Evolutionary conservation across 2,888 invertebrate genomes (phyloP).

Genomic region (Archaeoteleia sp.): DNA sequence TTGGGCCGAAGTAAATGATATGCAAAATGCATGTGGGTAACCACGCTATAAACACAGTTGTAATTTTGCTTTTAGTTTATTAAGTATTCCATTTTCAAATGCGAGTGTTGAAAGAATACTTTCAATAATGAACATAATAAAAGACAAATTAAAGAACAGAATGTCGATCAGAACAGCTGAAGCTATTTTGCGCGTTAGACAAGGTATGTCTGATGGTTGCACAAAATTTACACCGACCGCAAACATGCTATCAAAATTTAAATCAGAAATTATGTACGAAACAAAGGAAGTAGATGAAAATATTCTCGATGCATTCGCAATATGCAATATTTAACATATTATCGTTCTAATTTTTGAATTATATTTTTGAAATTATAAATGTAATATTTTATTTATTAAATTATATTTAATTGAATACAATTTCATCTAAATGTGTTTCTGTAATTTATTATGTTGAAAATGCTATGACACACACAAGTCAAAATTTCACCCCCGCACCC

Average conservation of each 20-base stretch:
- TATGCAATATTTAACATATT: too few species aligned
- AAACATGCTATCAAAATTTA: slow-evolving; percentile 22
- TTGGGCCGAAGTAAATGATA: slow-evolving; percentile 32
- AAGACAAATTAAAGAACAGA: slow-evolving; percentile 49
- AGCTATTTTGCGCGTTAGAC: slow-evolving; percentile 29
- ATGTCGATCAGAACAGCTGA: slow-evolving; percentile 38
- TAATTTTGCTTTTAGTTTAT: slow-evolving; percentile 26
- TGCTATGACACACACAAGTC: too few species aligned
- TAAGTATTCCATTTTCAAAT: slow-evolving; percentile 45
- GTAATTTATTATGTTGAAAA: too few species aligned
- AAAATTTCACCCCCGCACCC: too few species aligned
- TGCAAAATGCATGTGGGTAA: slow-evolving; percentile 37
- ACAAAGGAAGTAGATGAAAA: slow-evolving; percentile 14
- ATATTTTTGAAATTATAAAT: too few species aligned
- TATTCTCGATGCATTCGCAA: neutral
- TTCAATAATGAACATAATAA: slow-evolving; percentile 44
- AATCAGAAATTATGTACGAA: slow-evolving; percentile 24
- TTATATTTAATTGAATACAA: too few species aligned
- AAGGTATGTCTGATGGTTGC: slow-evolving; percentile 6
- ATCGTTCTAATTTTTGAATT: too few species aligned
- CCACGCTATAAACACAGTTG: slow-evolving; percentile 29
- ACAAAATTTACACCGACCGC: slow-evolving; percentile 21
- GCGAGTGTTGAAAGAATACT: slow-evolving; percentile 47
- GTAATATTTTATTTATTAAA: too few species aligned
- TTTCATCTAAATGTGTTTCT: too few species aligned